Base-by-base conservation (phyloP, 2,888 invertebrate genomes). In the Pyrgus malvae region DNA sequence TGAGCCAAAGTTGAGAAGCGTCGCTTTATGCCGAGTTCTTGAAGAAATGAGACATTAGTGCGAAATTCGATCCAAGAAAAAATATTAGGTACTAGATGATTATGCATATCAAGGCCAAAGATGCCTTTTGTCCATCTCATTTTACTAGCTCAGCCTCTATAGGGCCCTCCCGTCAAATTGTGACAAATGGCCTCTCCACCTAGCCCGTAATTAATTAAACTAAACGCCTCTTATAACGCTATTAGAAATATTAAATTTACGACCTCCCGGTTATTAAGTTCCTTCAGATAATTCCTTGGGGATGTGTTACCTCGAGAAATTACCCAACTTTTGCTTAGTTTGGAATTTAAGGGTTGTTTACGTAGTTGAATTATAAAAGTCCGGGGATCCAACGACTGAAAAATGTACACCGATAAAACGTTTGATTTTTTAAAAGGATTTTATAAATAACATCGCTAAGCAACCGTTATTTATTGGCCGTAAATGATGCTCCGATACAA, bases 191-290 rank as follows among this genome's bases (percentile, higher is more conserved):
- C 21, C 6, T 9, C 41, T 21, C 8, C 41, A 27, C 23, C 14
- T 38, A 27, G 41, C 12, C 12, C 41, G 23, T 19, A 40, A 41
- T 41, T 41, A 41, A 41, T 41, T 41, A 25, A 25, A 16, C 41
- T 25, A 25, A 41, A 14, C 21, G 40, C 25, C 25, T 8, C 25
- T 40, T 40, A 19, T 12, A 19, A 11, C 19, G 37, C 37, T 12
- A 40, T 21, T 40, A 21, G 25, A 27, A 27, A 40, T 40, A 40
- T 40, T 40, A 40, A 40, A 40, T 12, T 40, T 19, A 40, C 17
- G 21, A 40, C 7, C 21, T 40, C 11, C 7, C 23, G 11, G 8
- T 27, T 27, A 9, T n/a, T n/a, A 27, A 7, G 6, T 9, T 3
- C 25, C 8, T 6, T 6, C 9, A 27, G 25, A 27, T 27, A 27